These are phyloP conservation scores for Melanostoma mellinum DNA, from an alignment of 2,888 invertebrate genomes.

Conservation along the genomic window DNA sequence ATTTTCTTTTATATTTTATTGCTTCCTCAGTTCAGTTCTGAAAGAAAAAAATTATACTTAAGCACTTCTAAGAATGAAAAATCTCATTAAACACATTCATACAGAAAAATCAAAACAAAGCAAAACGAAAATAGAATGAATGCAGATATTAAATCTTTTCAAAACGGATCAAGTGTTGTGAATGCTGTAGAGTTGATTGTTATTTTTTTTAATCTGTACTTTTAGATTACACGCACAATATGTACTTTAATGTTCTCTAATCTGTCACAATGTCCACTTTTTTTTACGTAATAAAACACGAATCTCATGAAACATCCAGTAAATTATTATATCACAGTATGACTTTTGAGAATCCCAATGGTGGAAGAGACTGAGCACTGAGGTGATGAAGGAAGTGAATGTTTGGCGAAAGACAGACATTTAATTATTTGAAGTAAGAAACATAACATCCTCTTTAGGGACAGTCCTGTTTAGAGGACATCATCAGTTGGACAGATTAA, in stretches of 20 bases:
- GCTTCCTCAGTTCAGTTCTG: slow-evolving; percentile 41
- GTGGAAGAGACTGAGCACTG: neutral
- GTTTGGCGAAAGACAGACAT: neutral
- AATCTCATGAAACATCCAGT: slow-evolving; percentile 49
- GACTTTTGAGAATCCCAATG: slow-evolving; percentile 6
- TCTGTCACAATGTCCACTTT: slow-evolving; percentile 62
- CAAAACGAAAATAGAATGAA: slow-evolving; percentile 21
- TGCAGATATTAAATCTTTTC: slow-evolving; percentile 52
- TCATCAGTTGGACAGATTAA: no score
- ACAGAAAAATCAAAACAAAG: slow-evolving; percentile 13
- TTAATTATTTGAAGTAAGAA: neutral
- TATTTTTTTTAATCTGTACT: slow-evolving; percentile 29
- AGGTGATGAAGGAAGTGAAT: slow-evolving; percentile 26
- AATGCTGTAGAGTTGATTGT: slow-evolving; percentile 64
- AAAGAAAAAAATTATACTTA: slow-evolving; percentile 50
- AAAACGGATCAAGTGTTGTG: slow-evolving; percentile 62
- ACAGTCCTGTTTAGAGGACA: no score
- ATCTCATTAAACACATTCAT: slow-evolving; percentile 36
- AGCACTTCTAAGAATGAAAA: slow-evolving; percentile 34
- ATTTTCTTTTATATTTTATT: slow-evolving; percentile 24
- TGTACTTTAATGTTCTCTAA: slow-evolving; percentile 70
- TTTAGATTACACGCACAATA: slow-evolving; percentile 67
- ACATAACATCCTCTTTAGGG: no score
- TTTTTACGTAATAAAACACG: slow-evolving; percentile 19
- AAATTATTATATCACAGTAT: slow-evolving; percentile 4